These are phyloP conservation scores for Acrobasis repandana DNA, from an alignment of 2,888 invertebrate genomes.

Conservation along the genomic window DNA sequence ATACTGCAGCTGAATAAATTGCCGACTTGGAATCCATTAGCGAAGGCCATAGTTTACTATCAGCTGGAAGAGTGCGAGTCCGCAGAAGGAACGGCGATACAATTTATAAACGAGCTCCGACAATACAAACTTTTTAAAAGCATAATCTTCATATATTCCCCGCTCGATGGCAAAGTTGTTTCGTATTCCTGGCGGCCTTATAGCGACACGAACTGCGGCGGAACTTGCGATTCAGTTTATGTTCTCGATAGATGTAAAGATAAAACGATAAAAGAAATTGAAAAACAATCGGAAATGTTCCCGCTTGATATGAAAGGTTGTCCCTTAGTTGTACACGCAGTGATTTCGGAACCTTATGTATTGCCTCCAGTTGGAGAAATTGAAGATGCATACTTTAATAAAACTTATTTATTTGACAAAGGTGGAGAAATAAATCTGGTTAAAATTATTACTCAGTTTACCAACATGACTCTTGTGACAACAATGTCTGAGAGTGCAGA, in stretches of 20 bases:
- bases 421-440: constrained; percentile 75
- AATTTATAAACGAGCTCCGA: constrained; percentile 69
- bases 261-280: constrained; percentile 50
- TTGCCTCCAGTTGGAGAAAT: constrained; percentile 64
- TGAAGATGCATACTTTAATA: constrained; percentile 48
- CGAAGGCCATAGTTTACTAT: constrained; percentile 74
- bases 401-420: constrained; percentile 62
- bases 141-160: constrained; percentile 67
- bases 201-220: constrained; percentile 68
- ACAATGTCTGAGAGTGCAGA: constrained; percentile 63
- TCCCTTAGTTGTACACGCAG: constrained; percentile 67
- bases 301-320: constrained; percentile 70
- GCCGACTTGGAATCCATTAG: constrained; percentile 79
- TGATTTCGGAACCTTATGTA: constrained; percentile 76
- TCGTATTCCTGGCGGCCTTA: constrained; percentile 76
- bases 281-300: constrained; percentile 60
- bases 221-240: constrained; percentile 64
- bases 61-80: constrained; percentile 56
- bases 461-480: constrained; percentile 69
- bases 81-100: constrained; percentile 53
- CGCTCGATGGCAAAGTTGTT: constrained; percentile 54
- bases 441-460: constrained; percentile 72
- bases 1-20: constrained; percentile 73
- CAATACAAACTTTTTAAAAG: constrained; percentile 64
- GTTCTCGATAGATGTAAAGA: constrained; percentile 68